phyloP scores from a whole-genome alignment of 2,888 invertebrate species.

The Emmelina monodactyla region DNA sequence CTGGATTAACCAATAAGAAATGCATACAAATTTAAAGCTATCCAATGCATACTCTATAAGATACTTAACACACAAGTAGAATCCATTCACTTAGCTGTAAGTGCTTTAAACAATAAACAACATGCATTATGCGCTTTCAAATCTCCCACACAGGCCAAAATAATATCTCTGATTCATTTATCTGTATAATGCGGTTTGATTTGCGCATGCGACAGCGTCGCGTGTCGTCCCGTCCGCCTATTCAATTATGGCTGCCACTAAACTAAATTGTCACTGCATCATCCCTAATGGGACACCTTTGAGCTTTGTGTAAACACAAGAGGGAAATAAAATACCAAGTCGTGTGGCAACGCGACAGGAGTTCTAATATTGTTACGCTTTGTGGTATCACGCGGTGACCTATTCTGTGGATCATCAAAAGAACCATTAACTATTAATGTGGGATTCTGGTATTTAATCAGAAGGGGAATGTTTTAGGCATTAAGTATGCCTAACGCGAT shows the following conservation, averaged over 20 bases:
- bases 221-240: constrained; percentile 55
- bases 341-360: constrained; percentile 57
- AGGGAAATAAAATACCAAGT: constrained; percentile 42
- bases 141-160: constrained; percentile 22
- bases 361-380: constrained; percentile 41
- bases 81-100: too few relatives aligned
- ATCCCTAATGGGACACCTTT: constrained; percentile 53
- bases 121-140: constrained; percentile 16
- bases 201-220: constrained; percentile 28
- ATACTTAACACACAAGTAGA: too few relatives aligned
- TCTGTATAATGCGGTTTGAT: constrained; percentile 23
- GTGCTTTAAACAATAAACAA: constrained; percentile 42
- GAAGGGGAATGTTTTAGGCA: neutral
- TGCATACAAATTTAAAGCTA: too few relatives aligned
- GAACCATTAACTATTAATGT: constrained; percentile 28
- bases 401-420: constrained; percentile 40
- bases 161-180: constrained; percentile 32
- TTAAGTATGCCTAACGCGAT: constrained; percentile 11
- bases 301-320: constrained; percentile 47
- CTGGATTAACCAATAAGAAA: too few relatives aligned
- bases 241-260: constrained; percentile 50
- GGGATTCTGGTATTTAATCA: constrained; percentile 23
- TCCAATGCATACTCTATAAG: too few relatives aligned
- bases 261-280: constrained; percentile 51
- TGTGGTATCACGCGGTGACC: constrained; percentile 31